phyloP scores from a whole-genome alignment of 2,888 invertebrate genomes.

The Cheilosia soror region DNA sequence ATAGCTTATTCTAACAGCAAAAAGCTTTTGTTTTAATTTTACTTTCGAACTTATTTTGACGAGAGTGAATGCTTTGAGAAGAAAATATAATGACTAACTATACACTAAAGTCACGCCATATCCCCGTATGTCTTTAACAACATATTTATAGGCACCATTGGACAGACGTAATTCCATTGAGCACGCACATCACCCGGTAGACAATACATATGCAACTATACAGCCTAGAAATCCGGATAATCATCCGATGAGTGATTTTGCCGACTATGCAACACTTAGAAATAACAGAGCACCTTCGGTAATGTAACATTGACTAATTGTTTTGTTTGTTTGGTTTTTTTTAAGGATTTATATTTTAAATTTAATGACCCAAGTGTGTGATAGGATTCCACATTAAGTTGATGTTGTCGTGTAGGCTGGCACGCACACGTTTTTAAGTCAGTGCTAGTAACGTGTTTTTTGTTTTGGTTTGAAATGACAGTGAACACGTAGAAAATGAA shows the following conservation, averaged over 20 bases:
- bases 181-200: constrained; percentile 82
- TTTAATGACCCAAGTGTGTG: neutral
- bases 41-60: constrained; percentile 6
- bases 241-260: constrained; percentile 82
- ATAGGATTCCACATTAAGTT: neutral
- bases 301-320: constrained; percentile 55
- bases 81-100: constrained; percentile 43
- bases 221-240: constrained; percentile 82
- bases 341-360: neutral
- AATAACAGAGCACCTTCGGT: constrained; percentile 83
- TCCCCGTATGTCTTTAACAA: constrained; percentile 59
- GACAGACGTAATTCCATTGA: constrained; percentile 82
- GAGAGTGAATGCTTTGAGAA: constrained; percentile 7
- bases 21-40: constrained; percentile 33
- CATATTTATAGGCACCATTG: constrained; percentile 78
- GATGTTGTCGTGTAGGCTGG: neutral
- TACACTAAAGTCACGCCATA: constrained; percentile 9
- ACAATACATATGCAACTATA: constrained; percentile 84
- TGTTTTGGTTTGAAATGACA: no score
- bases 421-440: no score
- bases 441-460: no score
- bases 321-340: constrained; percentile 26
- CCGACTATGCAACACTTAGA: constrained; percentile 83
- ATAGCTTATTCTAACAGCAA: constrained; percentile 35
- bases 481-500: no score